A percentile compares a stretch with the other conserved stretches of the same genome.
Conservation (phyloP, 1,140 invertebrate species). For the Idris sp. region DNA sequence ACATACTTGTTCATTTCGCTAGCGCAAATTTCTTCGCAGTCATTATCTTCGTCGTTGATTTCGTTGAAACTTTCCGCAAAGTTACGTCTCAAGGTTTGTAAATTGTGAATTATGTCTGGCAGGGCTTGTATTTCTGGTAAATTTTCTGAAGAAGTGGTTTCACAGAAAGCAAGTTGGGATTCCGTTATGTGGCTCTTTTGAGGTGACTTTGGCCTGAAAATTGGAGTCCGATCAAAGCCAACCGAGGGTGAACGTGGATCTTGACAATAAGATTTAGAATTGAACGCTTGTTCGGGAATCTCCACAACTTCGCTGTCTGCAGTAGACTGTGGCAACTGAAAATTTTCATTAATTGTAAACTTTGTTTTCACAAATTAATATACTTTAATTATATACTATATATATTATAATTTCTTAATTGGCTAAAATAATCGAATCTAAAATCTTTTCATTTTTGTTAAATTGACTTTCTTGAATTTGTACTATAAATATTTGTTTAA, state of each 20-base stretch:
- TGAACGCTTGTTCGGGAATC: constrained; percentile 20
- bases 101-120: constrained; percentile 47
- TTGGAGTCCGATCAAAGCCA: constrained; percentile 71
- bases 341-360: constrained; percentile 15
- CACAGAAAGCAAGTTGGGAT: constrained; percentile 42
- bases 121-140: constrained; percentile 66
- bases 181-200: constrained; percentile 23
- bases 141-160: constrained; percentile 51
- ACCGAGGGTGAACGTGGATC: constrained; percentile 73
- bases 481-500: too few species aligned
- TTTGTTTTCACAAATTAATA: too few species aligned
- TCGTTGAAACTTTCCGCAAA: constrained; percentile 13
- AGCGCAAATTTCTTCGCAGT: not conserved
- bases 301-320: constrained; percentile 18
- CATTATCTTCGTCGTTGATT: too few species aligned
- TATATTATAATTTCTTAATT: too few species aligned
- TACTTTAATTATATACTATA: not conserved
- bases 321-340: constrained; percentile 23
- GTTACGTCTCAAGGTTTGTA: constrained; percentile 3
- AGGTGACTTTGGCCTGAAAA: constrained; percentile 66
- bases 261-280: constrained; percentile 31
- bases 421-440: too few species aligned
- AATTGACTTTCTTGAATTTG: too few species aligned
- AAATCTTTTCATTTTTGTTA: too few species aligned
- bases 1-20: not conserved